phyloP scores from a whole-genome alignment of 2,797 vertebrate species.

The Hypotaenidia okinawae region DNA sequence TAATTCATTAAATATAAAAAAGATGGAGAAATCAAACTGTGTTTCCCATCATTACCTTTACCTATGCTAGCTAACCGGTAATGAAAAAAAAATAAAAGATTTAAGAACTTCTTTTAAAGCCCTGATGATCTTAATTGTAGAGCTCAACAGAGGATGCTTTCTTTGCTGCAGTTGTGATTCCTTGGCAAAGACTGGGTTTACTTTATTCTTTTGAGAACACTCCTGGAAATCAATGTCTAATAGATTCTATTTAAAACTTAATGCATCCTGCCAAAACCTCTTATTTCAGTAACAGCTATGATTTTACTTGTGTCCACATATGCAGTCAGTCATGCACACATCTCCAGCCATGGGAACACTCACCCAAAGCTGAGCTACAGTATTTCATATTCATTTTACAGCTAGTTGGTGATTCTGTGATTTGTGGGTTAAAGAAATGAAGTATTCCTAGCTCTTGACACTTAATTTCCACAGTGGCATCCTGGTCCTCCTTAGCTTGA shows the following conservation, averaged over 20 bases:
- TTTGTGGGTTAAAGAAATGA: background rate
- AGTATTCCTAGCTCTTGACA: background rate
- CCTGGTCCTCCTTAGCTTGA: background rate
- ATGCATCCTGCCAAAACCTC: background rate
- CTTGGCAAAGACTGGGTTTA: background rate
- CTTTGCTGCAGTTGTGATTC: background rate
- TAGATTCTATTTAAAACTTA: background rate
- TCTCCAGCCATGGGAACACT: background rate
- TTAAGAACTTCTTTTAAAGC: background rate
- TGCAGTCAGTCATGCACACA: background rate
- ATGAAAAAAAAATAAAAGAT: background rate
- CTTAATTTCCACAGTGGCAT: background rate
- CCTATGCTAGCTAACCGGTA: background rate
- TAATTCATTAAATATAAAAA: background rate
- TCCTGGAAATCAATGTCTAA: background rate
- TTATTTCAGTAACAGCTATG: background rate
- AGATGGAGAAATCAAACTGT: background rate
- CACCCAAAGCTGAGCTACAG: background rate
- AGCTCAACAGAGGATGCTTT: background rate
- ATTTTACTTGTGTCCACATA: background rate
- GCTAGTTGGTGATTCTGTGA: background rate
- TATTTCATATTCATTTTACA: background rate
- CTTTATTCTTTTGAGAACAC: background rate
- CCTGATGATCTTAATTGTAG: background rate
- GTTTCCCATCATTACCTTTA: background rate